phyloP scores from a whole-genome alignment of 2,888 invertebrate species.

The Euphydryas editha region DNA sequence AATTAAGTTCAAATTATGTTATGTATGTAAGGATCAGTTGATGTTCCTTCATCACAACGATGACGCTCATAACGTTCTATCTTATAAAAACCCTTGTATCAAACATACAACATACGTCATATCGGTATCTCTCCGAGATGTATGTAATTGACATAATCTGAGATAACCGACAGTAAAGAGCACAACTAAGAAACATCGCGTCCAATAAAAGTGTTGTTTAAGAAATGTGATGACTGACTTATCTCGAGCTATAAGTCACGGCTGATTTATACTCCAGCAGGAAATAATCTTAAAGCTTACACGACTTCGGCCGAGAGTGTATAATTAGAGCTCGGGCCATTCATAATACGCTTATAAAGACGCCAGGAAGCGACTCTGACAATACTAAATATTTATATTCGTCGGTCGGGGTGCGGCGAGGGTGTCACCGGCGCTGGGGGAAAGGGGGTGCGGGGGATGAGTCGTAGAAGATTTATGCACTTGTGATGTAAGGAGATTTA shows the following conservation, averaged over 20 bases:
- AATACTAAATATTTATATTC: conserved; percentile 32
- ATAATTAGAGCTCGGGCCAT: conserved; percentile 12
- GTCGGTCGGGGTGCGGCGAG: conserved; percentile 14
- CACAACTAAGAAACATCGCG: neutral
- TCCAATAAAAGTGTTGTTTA: neutral
- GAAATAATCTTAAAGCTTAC: conserved; percentile 10
- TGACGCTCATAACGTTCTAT: too few species aligned
- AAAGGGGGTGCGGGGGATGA: conserved; percentile 5
- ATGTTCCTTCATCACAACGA: too few species aligned
- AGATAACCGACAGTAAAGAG: neutral
- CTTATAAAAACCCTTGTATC: too few species aligned
- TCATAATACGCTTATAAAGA: conserved; percentile 23
- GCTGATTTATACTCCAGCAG: conserved; percentile 8
- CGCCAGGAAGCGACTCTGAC: conserved; percentile 20
- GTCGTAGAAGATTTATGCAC: conserved; percentile 32
- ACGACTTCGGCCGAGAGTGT: neutral
- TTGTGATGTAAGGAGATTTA: conserved; percentile 33
- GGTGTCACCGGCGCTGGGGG: conserved; percentile 1
- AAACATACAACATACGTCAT: too few species aligned
- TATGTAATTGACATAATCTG: neutral
- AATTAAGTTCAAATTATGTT: too few species aligned
- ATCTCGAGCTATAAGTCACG: neutral
- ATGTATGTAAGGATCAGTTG: too few species aligned
- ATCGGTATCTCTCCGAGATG: too few species aligned
- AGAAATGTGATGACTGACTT: conserved; percentile 2